A percentile compares a stretch with the other conserved stretches of the same genome.
These are phyloP conservation scores for Solenopsis fugax DNA, from an alignment of 1,140 invertebrate genomes.

Conservation along the genomic window DNA sequence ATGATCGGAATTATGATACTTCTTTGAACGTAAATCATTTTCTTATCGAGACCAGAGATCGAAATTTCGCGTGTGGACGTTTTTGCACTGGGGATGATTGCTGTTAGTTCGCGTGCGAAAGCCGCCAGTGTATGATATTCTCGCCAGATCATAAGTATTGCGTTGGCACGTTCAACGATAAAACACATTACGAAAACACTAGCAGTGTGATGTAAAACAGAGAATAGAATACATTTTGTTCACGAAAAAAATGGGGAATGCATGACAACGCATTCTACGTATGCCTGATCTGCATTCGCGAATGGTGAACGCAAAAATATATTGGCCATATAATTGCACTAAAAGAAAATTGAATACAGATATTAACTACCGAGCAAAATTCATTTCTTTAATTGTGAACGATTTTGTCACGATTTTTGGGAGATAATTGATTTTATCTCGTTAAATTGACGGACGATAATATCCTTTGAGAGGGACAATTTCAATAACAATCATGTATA, in stretches of 20 bases:
- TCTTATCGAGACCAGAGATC: constrained; percentile 31
- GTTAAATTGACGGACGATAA: constrained; percentile 6
- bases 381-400: constrained; percentile 26
- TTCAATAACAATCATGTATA: not conserved
- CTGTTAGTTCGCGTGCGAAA: constrained; percentile 14
- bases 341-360: not conserved
- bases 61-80: constrained; percentile 19
- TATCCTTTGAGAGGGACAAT: constrained; percentile 10
- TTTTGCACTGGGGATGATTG: constrained; percentile 41
- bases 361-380: not conserved
- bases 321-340: constrained; percentile 42
- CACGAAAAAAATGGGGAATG: not conserved
- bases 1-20: constrained; percentile 27
- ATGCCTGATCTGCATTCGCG: constrained; percentile 21
- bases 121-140: constrained; percentile 13
- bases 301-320: constrained; percentile 18
- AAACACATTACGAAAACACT: constrained; percentile 53
- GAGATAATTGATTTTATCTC: constrained; percentile 46
- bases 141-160: constrained; percentile 41
- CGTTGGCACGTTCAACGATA: constrained; percentile 37
- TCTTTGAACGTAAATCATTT: constrained; percentile 53
- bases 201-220: constrained; percentile 5
- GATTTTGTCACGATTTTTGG: constrained; percentile 33
- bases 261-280: not conserved
- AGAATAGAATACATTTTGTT: constrained; percentile 44